Conservation (phyloP, 2,113 vertebrate genomes). For the Otocyon megalotis region DNA sequence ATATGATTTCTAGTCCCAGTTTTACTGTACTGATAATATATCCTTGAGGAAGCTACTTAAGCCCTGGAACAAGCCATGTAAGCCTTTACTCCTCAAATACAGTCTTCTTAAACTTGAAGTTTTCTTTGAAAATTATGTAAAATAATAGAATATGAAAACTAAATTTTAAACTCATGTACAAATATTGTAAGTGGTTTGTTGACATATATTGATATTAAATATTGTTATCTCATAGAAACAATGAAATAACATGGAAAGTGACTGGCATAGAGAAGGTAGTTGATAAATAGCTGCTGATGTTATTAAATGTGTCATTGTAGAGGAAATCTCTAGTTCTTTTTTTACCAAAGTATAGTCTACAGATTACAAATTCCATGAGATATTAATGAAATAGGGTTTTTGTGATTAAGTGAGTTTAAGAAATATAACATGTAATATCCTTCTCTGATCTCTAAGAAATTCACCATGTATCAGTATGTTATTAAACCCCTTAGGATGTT, state of each 20-base stretch:
- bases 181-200: not conserved
- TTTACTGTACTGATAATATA: not conserved
- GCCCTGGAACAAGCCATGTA: not conserved
- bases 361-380: not conserved
- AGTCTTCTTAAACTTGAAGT: not conserved
- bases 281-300: not conserved
- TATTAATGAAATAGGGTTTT: slow-evolving; percentile 31
- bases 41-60: not conserved
- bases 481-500: not conserved
- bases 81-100: not conserved
- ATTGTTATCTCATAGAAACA: not conserved
- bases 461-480: not conserved
- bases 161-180: not conserved
- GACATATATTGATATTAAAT: not conserved
- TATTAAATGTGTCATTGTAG: not conserved
- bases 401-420: slow-evolving; percentile 28
- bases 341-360: slow-evolving; percentile 6
- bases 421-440: not conserved
- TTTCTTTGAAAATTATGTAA: slow-evolving; percentile 36
- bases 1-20: not conserved
- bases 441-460: not conserved
- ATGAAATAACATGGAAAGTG: not conserved
- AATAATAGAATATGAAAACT: not conserved
- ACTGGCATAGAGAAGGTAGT: not conserved
- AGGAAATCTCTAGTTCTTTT: not conserved